Evolutionary conservation across 2,888 invertebrate genomes (phyloP), one percentile per base, ranked within the genome.

Genomic region (Drepana falcataria): DNA sequence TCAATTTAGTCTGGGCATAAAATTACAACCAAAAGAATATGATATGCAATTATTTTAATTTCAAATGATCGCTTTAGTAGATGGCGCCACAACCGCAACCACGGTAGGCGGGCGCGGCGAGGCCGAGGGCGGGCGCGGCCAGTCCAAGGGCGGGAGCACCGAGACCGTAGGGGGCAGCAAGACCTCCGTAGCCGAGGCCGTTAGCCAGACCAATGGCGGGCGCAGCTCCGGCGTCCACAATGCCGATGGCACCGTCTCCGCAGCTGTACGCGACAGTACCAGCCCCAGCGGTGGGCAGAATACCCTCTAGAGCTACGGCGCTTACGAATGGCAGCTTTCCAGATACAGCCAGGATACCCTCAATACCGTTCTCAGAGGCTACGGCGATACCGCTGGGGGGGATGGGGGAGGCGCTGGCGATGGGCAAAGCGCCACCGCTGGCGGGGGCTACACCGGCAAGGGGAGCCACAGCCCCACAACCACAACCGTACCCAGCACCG

Each of bases 31-130:
- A 21, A 21, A 21, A 21, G 1, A 21, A 21, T 21, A 21, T 21
- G 21, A 21, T 21, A 21, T 21, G 21, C 21, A 21, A 21, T 21
- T 21, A 21, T 21, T 21, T 21, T 21, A 21, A 7, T 9, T 35
- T 35, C 33, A 44, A 53, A 37, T 1, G 2, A 9, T 9, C 35
- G 41, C 48, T 41, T 58, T 41, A 63, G 52, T 63, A 63, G 52
- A 55, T 51, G 41, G 48, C 48, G 2, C 53, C 53, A 7, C 56
- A 56, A 3, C 64, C 63, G 55, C 74, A 70, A 1, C 73, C 73
- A 33, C 68, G 54, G 57, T 83, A 78, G 49, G 73, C 65, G 52
- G 81, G 80, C 3, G 66, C 55, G 48, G 83, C 84, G 53, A 65
- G 67, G 55, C 82, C 78, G 41, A 71, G 71, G 21, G 81, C 69